A percentile compares a stretch with the other conserved stretches of the same genome.
Conservation (phyloP, 2,888 invertebrate species). For the Calliscelio sp. region DNA sequence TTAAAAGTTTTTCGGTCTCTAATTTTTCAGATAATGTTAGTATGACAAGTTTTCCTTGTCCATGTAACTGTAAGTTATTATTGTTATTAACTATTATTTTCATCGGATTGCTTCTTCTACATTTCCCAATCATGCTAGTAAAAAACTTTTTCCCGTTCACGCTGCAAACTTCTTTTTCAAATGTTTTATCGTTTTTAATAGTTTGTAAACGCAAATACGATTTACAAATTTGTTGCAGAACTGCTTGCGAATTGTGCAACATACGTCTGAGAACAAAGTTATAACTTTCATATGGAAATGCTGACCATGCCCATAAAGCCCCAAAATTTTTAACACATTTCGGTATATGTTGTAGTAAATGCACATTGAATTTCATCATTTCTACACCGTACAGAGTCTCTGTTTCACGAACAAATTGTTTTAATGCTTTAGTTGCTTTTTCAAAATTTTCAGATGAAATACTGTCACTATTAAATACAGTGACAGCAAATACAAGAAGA, state of each 20-base stretch:
- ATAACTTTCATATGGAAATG: constrained; percentile 61
- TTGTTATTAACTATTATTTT: constrained; percentile 25
- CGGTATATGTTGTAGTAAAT: constrained; percentile 61
- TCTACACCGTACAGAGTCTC: constrained; percentile 50
- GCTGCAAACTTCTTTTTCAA: no score
- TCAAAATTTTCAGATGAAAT: constrained; percentile 38
- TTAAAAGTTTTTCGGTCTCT: constrained; percentile 36
- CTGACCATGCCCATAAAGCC: constrained; percentile 67
- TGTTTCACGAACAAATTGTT: constrained; percentile 65
- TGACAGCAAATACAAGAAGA: constrained; percentile 51
- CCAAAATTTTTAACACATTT: constrained; percentile 48
- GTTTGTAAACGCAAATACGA: constrained; percentile 32
- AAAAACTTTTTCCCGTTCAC: constrained; percentile 24
- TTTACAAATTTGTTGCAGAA: constrained; percentile 61
- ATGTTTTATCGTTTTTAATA: no score
- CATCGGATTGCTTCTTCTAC: constrained; percentile 1
- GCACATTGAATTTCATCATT: constrained; percentile 63
- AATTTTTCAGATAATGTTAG: constrained; percentile 38
- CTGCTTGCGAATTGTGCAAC: constrained; percentile 43
- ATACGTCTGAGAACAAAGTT: constrained; percentile 47
- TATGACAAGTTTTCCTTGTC: constrained; percentile 10
- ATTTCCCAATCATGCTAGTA: constrained; percentile 1
- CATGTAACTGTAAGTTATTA: constrained; percentile 2
- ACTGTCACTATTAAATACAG: constrained; percentile 44
- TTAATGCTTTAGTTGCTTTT: constrained; percentile 39